phyloP scores from a whole-genome alignment of 2,797 vertebrate species.

The Oceanodroma leucorhoa region DNA sequence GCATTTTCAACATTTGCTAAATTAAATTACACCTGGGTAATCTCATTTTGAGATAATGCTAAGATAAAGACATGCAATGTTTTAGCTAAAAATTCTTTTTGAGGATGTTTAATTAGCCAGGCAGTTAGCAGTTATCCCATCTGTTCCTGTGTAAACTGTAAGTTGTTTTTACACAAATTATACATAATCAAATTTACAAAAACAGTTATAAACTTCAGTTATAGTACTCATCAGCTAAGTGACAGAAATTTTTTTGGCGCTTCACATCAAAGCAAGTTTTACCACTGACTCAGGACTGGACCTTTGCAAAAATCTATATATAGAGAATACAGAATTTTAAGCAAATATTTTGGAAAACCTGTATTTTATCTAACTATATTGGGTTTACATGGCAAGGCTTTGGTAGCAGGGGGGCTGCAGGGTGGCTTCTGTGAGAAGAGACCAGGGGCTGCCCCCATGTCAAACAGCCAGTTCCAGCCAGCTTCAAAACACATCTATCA shows the following conservation, averaged over 20 bases:
- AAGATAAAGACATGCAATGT: not conserved
- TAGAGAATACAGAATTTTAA: not conserved
- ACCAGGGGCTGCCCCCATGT: too few relatives aligned
- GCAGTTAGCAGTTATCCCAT: slow-evolving; percentile 32
- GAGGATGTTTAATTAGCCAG: slow-evolving; percentile 24
- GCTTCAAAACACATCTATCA: not conserved
- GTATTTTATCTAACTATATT: not conserved
- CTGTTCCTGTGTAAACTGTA: slow-evolving; percentile 33
- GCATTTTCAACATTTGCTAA: not conserved
- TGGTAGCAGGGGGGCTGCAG: not conserved
- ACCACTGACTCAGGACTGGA: not conserved
- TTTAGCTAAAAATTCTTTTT: not conserved
- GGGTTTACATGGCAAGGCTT: not conserved
- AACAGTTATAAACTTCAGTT: slow-evolving; percentile 7
- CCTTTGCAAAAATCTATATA: not conserved
- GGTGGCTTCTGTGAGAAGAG: not conserved
- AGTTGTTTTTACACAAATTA: slow-evolving; percentile 14
- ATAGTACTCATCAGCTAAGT: not conserved
- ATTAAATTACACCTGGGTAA: slow-evolving; percentile 7
- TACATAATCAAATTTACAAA: not conserved
- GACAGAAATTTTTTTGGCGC: not conserved
- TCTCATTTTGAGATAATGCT: not conserved
- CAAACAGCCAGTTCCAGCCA: not conserved
- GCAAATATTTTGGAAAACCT: not conserved
- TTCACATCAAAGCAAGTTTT: not conserved